Percentiles rank a stretch among this genome's conserved stretches.
Evolutionary conservation across 2,888 invertebrate genomes (phyloP).

Genomic region (Ormyrus rosae): DNA sequence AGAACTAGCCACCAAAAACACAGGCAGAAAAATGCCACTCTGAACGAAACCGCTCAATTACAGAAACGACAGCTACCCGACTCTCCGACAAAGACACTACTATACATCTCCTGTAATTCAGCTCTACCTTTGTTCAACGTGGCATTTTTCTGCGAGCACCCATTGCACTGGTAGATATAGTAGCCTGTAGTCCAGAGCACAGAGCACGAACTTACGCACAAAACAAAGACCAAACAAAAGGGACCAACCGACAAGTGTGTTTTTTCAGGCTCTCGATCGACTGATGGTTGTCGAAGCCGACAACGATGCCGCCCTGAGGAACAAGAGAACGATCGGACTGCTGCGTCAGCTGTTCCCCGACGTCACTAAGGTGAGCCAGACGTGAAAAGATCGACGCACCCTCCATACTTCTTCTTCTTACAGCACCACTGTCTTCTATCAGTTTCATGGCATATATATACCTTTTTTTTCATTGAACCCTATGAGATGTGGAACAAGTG

Average conservation of each 20-base stretch:
- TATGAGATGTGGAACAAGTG: too few species aligned
- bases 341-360: constrained; percentile 85
- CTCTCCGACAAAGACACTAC: too few species aligned
- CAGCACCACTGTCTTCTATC: too few species aligned
- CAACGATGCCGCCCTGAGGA: constrained; percentile 82
- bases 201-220: background rate
- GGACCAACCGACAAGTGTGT: constrained; percentile 47
- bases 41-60: too few species aligned
- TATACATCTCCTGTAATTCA: too few species aligned
- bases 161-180: background rate
- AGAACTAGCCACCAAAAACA: too few species aligned
- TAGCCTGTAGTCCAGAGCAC: too few species aligned
- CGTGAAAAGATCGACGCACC: background rate
- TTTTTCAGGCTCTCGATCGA: constrained; percentile 81
- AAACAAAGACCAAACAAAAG: background rate
- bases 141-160: background rate
- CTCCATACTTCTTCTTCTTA: background rate
- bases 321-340: constrained; percentile 87
- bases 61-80: too few species aligned
- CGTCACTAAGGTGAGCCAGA: constrained; percentile 82
- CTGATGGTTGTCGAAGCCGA: constrained; percentile 83
- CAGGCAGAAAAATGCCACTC: too few species aligned
- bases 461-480: too few species aligned
- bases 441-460: too few species aligned
- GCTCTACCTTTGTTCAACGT: background rate